Conservation (phyloP, 2,113 vertebrate species). For the Apodemus speciosus region DNA sequence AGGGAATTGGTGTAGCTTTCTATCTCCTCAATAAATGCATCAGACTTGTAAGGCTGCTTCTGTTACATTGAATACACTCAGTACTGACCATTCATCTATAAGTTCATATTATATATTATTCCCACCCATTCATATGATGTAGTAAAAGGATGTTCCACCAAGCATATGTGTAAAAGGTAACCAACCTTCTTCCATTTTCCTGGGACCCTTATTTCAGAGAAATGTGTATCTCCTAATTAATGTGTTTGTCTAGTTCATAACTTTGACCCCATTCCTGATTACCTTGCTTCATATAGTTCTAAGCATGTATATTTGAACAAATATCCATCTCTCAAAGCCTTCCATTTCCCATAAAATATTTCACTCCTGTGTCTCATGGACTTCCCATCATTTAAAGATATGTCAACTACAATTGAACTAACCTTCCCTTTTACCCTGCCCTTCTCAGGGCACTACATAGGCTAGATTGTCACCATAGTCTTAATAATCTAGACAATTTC, state of each 20-base stretch:
- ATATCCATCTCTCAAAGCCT: not conserved
- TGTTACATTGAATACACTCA: slow-evolving; percentile 22
- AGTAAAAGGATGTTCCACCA: not conserved
- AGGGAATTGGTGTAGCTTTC: not conserved
- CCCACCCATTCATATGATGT: not conserved
- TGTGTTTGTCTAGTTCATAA: not conserved
- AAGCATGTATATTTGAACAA: not conserved
- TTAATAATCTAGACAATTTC: not conserved
- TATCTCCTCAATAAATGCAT: not conserved
- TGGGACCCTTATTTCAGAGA: slow-evolving; percentile 36
- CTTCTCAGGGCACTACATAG: not conserved
- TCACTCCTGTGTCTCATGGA: not conserved
- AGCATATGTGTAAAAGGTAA: not conserved
- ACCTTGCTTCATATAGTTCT: not conserved
- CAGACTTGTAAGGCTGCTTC: slow-evolving; percentile 23
- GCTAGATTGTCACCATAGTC: not conserved
- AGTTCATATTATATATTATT: no score
- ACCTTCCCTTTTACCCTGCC: not conserved
- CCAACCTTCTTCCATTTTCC: not conserved
- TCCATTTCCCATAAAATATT: not conserved
- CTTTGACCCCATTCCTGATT: not conserved
- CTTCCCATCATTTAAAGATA: not conserved
- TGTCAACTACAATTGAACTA: not conserved
- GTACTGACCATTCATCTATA: not conserved
- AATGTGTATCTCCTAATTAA: slow-evolving; percentile 42